Base-by-base conservation (phyloP, 1,140 invertebrate species). In the Latrodectus geometricus region DNA sequence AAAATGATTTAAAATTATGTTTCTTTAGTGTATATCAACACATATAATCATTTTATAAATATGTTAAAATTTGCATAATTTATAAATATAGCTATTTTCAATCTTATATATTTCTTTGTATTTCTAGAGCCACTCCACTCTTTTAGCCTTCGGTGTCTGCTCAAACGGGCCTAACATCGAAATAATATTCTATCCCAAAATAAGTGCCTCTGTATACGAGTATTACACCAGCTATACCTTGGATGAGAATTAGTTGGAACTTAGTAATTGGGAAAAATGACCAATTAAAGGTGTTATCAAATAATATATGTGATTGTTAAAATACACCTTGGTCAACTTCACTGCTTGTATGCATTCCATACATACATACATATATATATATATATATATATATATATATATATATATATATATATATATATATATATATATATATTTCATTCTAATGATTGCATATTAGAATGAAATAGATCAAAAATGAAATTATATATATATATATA, bases 141-240 rank as follows among this genome's bases (percentile, higher is more conserved):
- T 86, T 86, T 78, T 86, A 86, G 83, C 83, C 82, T 86, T 86
- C 83, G 83, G 75, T 86, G 83, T 86, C 83, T 17, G 83, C 74
- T 86, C 83, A 21, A 54, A 17, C 61, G 80, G 70, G 80, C 80
- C 23, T 66, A 83, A 86, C 83, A 86, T 86, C 83, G 83, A 86
- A 86, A 77, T 54, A 68, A 21, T 68, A 50, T 35, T 84, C 73
- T 84, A 86, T 72, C 73, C 83, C 83, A 56, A 86, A 56, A 61
- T 49, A 86, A 86, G 83, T 86, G 83, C 83, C 83, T 86, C 83
- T 78, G 74, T 73, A 68, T 72, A 72, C 21, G 65, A 86, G 49
- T 70, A 78, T 86, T 78, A 72, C 83, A 78, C 83, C 83, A 86
- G 83, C 77, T 81, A 50, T 68, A 76, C 82, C 73, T 56, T 84